phyloP scores from a whole-genome alignment of 2,888 invertebrate genomes.

The Isotomurus palustris region DNA sequence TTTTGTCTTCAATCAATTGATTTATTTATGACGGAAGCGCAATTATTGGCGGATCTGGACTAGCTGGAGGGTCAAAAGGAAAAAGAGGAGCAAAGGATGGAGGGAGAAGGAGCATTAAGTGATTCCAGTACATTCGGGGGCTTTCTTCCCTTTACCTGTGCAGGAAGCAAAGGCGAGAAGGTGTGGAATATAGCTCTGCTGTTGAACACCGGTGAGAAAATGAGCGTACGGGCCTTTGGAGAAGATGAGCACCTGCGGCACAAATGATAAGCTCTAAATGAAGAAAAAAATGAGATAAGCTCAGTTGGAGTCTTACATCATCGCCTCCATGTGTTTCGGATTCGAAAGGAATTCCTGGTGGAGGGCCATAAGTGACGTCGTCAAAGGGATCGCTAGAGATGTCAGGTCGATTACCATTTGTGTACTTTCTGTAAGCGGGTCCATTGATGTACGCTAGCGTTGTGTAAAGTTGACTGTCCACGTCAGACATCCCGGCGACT shows the following conservation, averaged over 20 bases:
- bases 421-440: conserved; percentile 57
- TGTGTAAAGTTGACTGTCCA: conserved; percentile 47
- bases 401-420: conserved; percentile 11
- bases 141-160: conserved; percentile 60
- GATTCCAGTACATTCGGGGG: too few species aligned
- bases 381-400: conserved; percentile 42
- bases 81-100: too few species aligned
- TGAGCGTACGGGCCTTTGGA: conserved; percentile 78
- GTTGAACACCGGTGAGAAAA: conserved; percentile 63
- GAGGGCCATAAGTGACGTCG: conserved; percentile 16
- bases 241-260: conserved; percentile 59
- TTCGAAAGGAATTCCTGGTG: conserved; percentile 12
- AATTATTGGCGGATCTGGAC: too few species aligned
- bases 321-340: conserved; percentile 65
- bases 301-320: conserved; percentile 71
- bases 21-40: too few species aligned
- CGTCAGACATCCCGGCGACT: conserved; percentile 12
- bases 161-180: conserved; percentile 69
- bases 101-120: too few species aligned
- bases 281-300: too few species aligned
- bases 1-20: too few species aligned
- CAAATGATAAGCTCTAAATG: too few species aligned
- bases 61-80: too few species aligned
- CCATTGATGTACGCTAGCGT: conserved; percentile 64
- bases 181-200: conserved; percentile 62